Evolutionary conservation across 2,888 invertebrate genomes (phyloP).

Genomic region (Digitonthophagus gazella): DNA sequence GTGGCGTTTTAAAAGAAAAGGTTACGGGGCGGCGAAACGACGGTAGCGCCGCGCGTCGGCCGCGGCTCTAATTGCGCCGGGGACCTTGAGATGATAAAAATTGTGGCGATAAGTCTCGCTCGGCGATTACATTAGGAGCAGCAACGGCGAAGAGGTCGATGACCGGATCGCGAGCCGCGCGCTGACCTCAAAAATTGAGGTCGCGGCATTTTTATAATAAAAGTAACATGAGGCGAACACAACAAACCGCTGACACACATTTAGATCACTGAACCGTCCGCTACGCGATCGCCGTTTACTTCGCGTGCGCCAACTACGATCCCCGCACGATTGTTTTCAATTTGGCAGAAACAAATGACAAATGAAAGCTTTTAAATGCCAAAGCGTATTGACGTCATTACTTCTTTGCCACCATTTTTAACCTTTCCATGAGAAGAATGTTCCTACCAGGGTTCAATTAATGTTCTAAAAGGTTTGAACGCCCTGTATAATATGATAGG

Average conservation of each 20-base stretch:
- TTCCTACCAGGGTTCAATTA: too few species aligned
- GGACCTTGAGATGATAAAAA: conserved; percentile 17
- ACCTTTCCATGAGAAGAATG: too few species aligned
- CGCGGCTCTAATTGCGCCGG: neutral
- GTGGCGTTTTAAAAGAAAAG: neutral
- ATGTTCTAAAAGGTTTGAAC: too few species aligned
- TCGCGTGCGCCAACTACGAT: neutral
- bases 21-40: conserved; percentile 5
- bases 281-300: neutral
- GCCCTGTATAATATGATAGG: too few species aligned
- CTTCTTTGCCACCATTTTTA: too few species aligned
- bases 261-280: conserved; percentile 47
- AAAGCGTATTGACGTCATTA: too few species aligned
- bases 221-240: conserved; percentile 53
- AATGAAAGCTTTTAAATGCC: too few species aligned
- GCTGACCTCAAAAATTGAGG: conserved; percentile 72
- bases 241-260: conserved; percentile 50
- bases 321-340: neutral
- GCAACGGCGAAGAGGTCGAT: conserved; percentile 38
- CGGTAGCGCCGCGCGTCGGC: conserved; percentile 1
- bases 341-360: neutral
- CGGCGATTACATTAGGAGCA: conserved; percentile 11
- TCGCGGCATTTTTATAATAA: conserved; percentile 55
- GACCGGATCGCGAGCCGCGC: conserved; percentile 46
- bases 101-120: conserved; percentile 6